Percentiles rank a stretch among this genome's conserved stretches.
These are phyloP conservation scores for Sarcophaga bullata DNA, from an alignment of 1,140 invertebrate genomes.

Conservation along the genomic window DNA sequence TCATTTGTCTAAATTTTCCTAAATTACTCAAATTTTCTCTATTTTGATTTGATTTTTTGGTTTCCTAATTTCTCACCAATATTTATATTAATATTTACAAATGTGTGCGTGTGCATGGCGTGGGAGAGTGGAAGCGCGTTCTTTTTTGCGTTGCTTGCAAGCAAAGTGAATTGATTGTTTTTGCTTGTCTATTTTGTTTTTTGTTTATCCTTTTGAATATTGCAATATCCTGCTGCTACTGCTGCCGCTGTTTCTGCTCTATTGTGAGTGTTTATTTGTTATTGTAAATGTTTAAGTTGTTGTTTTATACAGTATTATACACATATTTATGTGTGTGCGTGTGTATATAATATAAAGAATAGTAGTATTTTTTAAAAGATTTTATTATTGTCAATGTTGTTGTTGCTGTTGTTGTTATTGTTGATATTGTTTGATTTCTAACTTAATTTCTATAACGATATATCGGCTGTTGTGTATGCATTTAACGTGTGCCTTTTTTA, in stretches of 20 bases:
- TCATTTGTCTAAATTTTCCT: background rate
- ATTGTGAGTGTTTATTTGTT: conserved; percentile 23
- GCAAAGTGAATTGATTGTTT: background rate
- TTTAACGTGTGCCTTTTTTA: conserved; percentile 21
- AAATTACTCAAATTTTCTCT: background rate
- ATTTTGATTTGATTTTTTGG: background rate
- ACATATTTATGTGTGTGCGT: too few species aligned
- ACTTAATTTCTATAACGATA: too few species aligned
- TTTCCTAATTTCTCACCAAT: background rate
- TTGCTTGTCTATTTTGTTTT: conserved; percentile 23
- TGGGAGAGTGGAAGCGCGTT: background rate
- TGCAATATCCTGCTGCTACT: background rate
- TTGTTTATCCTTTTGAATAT: conserved; percentile 33
- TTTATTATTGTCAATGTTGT: conserved; percentile 3
- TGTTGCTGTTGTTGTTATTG: background rate
- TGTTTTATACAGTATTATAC: background rate
- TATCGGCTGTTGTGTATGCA: conserved; percentile 23
- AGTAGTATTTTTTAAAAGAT: background rate
- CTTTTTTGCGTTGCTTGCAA: conserved; percentile 21
- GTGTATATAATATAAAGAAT: background rate
- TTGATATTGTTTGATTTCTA: too few species aligned
- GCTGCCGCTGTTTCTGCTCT: background rate
- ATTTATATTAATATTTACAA: background rate
- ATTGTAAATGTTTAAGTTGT: background rate
- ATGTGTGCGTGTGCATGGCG: background rate